These are phyloP conservation scores for Baryphthengus martii DNA, from an alignment of 2,113 vertebrate species.

Conservation along the genomic window DNA sequence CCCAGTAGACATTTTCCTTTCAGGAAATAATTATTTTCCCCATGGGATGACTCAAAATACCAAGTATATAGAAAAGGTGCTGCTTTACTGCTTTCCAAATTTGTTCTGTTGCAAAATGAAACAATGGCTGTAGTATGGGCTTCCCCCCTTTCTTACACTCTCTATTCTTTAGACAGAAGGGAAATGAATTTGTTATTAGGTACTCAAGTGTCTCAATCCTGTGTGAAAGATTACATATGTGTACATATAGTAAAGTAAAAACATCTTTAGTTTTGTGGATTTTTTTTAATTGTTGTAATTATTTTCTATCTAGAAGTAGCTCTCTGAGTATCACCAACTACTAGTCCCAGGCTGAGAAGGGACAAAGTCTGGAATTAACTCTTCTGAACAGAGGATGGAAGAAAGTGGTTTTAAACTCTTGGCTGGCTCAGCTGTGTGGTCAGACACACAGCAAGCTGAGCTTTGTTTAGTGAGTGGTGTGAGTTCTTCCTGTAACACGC, in stretches of 20 bases:
- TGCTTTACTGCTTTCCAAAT: neutral
- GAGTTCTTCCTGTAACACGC: constrained; percentile 53
- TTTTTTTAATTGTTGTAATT: neutral
- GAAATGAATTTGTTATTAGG: neutral
- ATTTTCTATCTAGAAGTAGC: constrained; percentile 17
- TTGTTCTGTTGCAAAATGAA: neutral
- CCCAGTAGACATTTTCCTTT: neutral
- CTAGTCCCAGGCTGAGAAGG: neutral
- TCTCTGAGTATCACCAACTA: neutral
- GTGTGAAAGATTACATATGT: neutral
- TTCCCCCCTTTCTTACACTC: neutral
- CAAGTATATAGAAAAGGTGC: neutral
- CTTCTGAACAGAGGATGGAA: neutral
- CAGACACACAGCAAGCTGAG: neutral
- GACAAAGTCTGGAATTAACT: neutral
- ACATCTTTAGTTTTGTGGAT: neutral
- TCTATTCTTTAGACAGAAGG: neutral
- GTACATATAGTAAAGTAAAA: neutral
- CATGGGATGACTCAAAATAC: neutral
- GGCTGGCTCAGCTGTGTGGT: neutral
- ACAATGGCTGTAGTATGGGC: neutral
- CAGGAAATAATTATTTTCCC: neutral
- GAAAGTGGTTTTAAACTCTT: neutral
- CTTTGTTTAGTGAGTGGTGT: neutral
- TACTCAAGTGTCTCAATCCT: neutral